Evolutionary conservation across 2,113 vertebrate genomes (phyloP), one percentile per base, ranked within the genome.

Genomic region (Athene noctua): DNA sequence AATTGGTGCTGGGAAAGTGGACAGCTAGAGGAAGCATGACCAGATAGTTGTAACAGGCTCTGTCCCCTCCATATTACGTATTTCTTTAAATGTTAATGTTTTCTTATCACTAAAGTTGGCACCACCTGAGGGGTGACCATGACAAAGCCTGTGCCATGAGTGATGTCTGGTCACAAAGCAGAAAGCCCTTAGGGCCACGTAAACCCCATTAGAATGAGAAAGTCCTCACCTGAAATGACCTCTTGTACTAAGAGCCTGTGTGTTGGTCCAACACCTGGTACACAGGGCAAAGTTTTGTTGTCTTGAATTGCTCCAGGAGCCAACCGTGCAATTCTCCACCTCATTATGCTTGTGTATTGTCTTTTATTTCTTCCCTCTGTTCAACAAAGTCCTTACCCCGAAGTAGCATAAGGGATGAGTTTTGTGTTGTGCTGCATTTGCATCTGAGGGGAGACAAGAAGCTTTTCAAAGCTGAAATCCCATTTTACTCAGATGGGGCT

Each of bases 281-380:
- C 7, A 1, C 2, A 29, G 42, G 47, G 15, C 16, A 19, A 75
- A 58, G 51, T 25, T 68, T 16, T 21, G 32, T 32, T 13, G 27
- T 18, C 61, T 57, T 22, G 38, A 65, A 22, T 21, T 22, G 27
- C 59, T 55, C 34, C 34, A 17, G 44, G 54, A 61, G 44, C 42
- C 46, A 22, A 4, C 6, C 29, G 12, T 52, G 21, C n/a, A 8
- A 3, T 42, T 82, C 32, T 26, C 32, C 3, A 2, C 11, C 21
- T 26, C 5, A 0, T 13, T 51, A 13, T 12, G 51, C 34, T 27
- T 15, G 13, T 0, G 4, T 10, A 4, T 14, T 2, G 44, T 20
- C 44, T 70, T 58, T 38, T 17, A 14, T 5, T n/a, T 40, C 30
- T 13, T 16, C 10, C 34, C n/a, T 12, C 26, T 8, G 44, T 9